Base-by-base conservation (phyloP, 2,888 invertebrate species). In the Ichneumoninae sp. region DNA sequence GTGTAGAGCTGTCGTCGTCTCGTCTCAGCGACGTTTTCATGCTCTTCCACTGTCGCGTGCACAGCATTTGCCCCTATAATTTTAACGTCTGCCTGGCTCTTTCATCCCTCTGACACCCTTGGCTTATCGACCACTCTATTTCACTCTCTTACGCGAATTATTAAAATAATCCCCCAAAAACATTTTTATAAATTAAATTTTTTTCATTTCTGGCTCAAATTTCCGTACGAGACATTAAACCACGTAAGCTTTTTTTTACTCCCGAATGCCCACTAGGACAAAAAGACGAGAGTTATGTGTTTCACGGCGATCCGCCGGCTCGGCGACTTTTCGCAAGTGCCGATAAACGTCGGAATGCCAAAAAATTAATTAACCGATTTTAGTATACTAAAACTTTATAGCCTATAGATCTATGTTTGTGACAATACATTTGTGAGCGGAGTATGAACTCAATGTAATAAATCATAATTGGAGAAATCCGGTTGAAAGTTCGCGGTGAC, bases 21-120 rank as follows among this genome's bases (percentile, higher is more conserved):
- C 79, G 82, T 72, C 71, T 75, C 75, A n/a, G 50, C 57, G 60
- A 36, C 71, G 84, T 82, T 76, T 65, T 66, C 62, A 44, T 57
- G 50, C 78, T 33, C 44, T 69, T 65, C 65, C 57, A 71, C 60
- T 65, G 60, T 84, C 84, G 82, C 84, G 84, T 84, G 84, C 66
- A 52, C 5, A 76, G 75, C 82, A 62, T 16, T 62, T 82, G 47
- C 65, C 79, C 33, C 79, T 71, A 79, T 84, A 84, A 82, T 76
- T 82, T 47, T 60, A 84, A 82, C 72, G 76, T 76, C 44, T 26
- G 75, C 47, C 62, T 3, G 22, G 82, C 74, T 69, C 70, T 22
- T 50, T 36, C 4, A 26, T 30, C 16, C 30, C 54, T 33, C 54
- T 2, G 10, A 50, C 30, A 74, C 75, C 10, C 54, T 22, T 22